Evolutionary conservation across 2,888 invertebrate species (phyloP).

Genomic region (Epicampocera succincta): DNA sequence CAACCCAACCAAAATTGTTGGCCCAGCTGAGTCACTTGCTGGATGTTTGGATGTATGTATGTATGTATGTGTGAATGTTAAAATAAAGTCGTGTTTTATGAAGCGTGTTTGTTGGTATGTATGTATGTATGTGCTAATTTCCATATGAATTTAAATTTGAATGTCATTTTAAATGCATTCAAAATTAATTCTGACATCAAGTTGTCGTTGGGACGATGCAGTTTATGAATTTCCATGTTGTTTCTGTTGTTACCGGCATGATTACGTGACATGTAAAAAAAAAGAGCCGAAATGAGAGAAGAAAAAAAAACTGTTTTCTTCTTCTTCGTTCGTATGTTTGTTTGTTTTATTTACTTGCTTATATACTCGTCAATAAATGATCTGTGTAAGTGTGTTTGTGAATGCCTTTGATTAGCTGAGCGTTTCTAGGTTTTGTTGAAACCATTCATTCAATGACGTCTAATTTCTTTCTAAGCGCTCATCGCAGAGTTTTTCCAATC

Average conservation of each 20-base stretch:
- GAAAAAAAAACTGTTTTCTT: conserved; percentile 18
- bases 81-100: no score
- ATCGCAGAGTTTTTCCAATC: conserved; percentile 26
- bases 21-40: no score
- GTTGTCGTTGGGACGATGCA: conserved; percentile 16
- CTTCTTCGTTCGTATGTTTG: no score
- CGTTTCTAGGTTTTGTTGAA: neutral
- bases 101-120: neutral
- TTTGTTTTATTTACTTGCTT: conserved; percentile 17
- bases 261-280: conserved; percentile 65
- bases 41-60: no score
- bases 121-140: neutral
- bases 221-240: conserved; percentile 29
- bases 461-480: conserved; percentile 51
- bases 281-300: conserved; percentile 23
- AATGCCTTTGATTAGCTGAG: neutral
- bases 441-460: no score
- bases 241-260: conserved; percentile 41
- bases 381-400: neutral
- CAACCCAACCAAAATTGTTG: no score
- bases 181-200: conserved; percentile 45
- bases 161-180: conserved; percentile 40
- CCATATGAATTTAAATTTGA: conserved; percentile 27
- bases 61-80: no score
- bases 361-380: neutral